Percentiles rank a stretch among this genome's conserved stretches.
Conservation (phyloP, 2,888 invertebrate species). For the Sipha maydis region DNA sequence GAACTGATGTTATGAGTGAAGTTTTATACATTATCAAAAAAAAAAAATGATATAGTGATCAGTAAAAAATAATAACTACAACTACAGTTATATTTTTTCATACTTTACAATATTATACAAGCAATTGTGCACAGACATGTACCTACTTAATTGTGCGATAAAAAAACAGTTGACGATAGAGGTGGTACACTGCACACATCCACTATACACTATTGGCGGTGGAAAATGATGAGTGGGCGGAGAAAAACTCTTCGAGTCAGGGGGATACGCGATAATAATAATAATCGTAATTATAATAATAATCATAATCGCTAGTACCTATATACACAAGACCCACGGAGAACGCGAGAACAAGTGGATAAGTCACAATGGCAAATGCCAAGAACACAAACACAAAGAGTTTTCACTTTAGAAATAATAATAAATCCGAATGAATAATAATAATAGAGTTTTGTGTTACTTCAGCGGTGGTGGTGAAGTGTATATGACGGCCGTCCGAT, state of each 20-base stretch:
- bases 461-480: slow-evolving; percentile 25
- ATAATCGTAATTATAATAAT: slow-evolving; percentile 5
- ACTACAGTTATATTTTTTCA: neutral
- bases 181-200: neutral
- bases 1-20: too few species aligned
- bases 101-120: neutral
- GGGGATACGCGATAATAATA: slow-evolving; percentile 29
- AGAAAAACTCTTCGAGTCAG: slow-evolving; percentile 1
- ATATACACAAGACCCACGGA: neutral
- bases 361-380: slow-evolving; percentile 54
- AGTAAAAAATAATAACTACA: neutral
- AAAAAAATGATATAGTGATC: neutral
- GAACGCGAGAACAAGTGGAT: slow-evolving; percentile 53
- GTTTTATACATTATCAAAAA: neutral
- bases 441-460: slow-evolving; percentile 54
- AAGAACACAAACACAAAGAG: slow-evolving; percentile 58
- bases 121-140: neutral
- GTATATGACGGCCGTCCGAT: slow-evolving; percentile 42
- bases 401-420: slow-evolving; percentile 58
- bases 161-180: slow-evolving; percentile 8
- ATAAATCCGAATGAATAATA: slow-evolving; percentile 54
- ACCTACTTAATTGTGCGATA: neutral
- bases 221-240: neutral
- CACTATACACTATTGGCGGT: slow-evolving; percentile 3
- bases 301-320: slow-evolving; percentile 15